phyloP scores from a whole-genome alignment of 1,140 invertebrate genomes.

The Kradibia gibbosae region DNA sequence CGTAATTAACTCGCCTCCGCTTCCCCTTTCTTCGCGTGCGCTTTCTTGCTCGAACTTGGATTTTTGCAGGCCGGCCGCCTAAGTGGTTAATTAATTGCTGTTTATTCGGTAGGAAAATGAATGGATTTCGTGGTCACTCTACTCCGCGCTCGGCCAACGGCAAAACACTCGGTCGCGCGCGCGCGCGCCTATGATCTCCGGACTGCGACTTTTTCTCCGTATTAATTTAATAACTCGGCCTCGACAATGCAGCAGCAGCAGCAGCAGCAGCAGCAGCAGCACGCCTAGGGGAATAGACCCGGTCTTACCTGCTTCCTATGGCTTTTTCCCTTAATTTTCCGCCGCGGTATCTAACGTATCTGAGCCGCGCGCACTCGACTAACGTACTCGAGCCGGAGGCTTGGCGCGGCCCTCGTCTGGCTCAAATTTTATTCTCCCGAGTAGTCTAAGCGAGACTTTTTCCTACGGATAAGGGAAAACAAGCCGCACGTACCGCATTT shows the following conservation, averaged over 20 bases:
- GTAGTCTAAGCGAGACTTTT: background rate
- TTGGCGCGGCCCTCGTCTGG: too few relatives aligned
- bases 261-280: background rate
- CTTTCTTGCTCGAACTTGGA: background rate
- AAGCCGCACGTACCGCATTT: background rate
- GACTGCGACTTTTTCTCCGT: background rate
- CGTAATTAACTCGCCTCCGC: slow-evolving; percentile 44
- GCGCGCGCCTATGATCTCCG: background rate
- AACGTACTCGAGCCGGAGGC: too few relatives aligned
- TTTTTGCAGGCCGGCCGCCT: slow-evolving; percentile 3
- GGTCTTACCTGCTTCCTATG: background rate
- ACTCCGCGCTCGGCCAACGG: background rate
- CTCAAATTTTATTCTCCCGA: background rate
- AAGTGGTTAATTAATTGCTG: slow-evolving; percentile 46
- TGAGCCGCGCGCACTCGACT: too few relatives aligned
- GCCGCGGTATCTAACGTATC: background rate
- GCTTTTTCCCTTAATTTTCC: slow-evolving; percentile 8
- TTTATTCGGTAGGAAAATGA: slow-evolving; percentile 30
- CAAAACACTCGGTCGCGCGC: background rate
- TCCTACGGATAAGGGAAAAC: background rate
- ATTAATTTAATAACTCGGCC: slow-evolving; percentile 17
- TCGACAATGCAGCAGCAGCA: background rate
- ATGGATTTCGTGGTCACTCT: background rate
- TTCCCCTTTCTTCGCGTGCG: slow-evolving; percentile 21
- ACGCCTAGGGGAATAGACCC: background rate